phyloP scores from a whole-genome alignment of 2,113 vertebrate genomes.

The Sturnus vulgaris region DNA sequence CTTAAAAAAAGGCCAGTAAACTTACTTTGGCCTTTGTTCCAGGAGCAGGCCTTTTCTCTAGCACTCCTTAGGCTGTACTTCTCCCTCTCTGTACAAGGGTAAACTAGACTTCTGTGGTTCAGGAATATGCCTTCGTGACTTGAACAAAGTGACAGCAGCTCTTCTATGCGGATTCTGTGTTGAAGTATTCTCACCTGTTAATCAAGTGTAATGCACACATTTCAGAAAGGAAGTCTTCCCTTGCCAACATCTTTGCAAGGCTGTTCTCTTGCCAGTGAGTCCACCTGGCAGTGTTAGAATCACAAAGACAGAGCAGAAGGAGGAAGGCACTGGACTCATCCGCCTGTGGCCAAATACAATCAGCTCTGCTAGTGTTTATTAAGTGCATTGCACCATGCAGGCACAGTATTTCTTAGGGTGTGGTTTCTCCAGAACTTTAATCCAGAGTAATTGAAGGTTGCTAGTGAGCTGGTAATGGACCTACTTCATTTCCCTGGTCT shows the following conservation, averaged over 20 bases:
- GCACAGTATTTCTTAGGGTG: neutral
- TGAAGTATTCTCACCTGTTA: neutral
- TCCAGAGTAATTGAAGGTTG: conserved; percentile 1
- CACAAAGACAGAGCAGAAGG: neutral
- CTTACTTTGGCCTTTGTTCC: neutral
- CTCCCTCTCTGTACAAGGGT: fast-evolving
- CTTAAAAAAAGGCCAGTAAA: neutral
- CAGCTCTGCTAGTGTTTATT: neutral
- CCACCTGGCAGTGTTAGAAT: neutral
- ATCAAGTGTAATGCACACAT: neutral
- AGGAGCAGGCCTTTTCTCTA: neutral
- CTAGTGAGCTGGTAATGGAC: neutral
- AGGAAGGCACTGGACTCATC: neutral
- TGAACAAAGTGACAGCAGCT: neutral
- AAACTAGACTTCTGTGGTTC: neutral
- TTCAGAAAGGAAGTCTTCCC: neutral
- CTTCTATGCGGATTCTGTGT: neutral
- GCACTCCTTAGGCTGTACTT: neutral
- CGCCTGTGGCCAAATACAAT: neutral
- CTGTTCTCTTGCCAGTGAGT: neutral
- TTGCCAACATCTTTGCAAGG: neutral
- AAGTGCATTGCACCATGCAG: neutral
- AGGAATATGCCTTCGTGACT: neutral
- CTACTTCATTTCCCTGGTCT: neutral
- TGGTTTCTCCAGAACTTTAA: conserved; percentile 20